phyloP scores from a whole-genome alignment of 2,888 invertebrate species.

The Metallyticus violacea region DNA sequence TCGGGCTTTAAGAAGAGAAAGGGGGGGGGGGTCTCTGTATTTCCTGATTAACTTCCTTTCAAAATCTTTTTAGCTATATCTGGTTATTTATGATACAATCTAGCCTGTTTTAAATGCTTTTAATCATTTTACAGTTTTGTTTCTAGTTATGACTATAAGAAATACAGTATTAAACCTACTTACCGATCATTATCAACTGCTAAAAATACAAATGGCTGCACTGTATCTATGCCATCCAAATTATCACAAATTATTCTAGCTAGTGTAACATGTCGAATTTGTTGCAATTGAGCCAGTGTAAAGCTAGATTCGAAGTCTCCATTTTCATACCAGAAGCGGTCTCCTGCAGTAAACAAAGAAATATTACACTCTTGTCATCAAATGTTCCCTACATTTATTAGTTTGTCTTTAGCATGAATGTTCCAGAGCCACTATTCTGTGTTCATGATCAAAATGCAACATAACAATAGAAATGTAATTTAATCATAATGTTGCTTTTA shows the following conservation, averaged over 20 bases:
- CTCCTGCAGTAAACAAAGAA: constrained; percentile 30
- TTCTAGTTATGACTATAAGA: not conserved
- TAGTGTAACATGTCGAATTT: constrained; percentile 66
- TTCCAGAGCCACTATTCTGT: too few species aligned
- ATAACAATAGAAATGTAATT: too few species aligned
- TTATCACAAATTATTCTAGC: constrained; percentile 71
- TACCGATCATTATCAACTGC: constrained; percentile 52
- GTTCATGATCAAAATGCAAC: too few species aligned
- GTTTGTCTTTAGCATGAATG: too few species aligned
- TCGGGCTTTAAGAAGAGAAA: too few species aligned
- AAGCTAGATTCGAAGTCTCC: constrained; percentile 69
- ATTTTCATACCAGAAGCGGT: constrained; percentile 66
- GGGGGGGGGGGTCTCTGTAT: too few species aligned
- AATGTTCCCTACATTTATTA: too few species aligned
- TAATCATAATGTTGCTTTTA: too few species aligned
- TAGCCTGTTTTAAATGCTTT: too few species aligned
- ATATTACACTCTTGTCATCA: not conserved
- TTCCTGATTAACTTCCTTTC: too few species aligned
- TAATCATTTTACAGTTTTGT: not conserved
- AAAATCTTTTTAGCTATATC: too few species aligned
- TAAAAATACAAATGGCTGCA: constrained; percentile 71
- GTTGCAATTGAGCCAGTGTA: constrained; percentile 71
- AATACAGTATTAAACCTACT: not conserved
- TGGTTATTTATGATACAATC: too few species aligned
- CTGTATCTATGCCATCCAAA: constrained; percentile 60